These are phyloP conservation scores for Solea solea DNA, from an alignment of 2,113 vertebrate species.

Conservation along the genomic window DNA sequence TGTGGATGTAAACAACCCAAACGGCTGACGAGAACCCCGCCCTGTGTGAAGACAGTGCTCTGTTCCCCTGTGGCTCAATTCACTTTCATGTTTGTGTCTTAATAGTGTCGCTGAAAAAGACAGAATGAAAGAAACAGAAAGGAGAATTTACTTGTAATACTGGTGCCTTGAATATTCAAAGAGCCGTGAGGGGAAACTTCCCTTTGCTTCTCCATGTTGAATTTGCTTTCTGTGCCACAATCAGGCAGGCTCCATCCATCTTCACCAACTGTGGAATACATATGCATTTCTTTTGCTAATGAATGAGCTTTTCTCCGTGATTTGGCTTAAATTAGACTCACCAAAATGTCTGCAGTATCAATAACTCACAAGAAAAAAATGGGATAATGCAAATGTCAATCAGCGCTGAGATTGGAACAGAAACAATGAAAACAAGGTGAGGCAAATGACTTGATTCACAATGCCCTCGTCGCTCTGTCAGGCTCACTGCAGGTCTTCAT, in stretches of 20 bases:
- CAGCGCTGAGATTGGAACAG: too few species aligned
- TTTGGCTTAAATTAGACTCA: conserved; percentile 9
- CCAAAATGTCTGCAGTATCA: background rate
- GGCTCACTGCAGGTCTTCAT: too few species aligned
- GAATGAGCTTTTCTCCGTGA: conserved; percentile 10
- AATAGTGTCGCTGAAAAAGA: conserved; percentile 41
- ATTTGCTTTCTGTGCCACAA: conserved; percentile 49
- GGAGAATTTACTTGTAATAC: conserved; percentile 55
- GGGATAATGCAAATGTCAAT: too few species aligned
- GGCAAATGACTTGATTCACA: too few species aligned
- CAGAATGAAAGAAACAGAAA: background rate
- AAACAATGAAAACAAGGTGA: too few species aligned
- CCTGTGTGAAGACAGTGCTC: conserved; percentile 42
- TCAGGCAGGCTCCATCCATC: conserved; percentile 49
- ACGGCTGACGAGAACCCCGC: conserved; percentile 55
- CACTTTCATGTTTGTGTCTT: conserved; percentile 70
- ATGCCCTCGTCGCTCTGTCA: too few species aligned
- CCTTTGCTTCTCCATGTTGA: conserved; percentile 36
- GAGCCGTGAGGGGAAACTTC: conserved; percentile 57
- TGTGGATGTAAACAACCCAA: conserved; percentile 71
- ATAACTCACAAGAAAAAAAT: conserved; percentile 2
- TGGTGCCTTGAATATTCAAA: conserved; percentile 70
- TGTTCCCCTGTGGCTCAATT: conserved; percentile 56
- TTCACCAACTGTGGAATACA: conserved; percentile 24
- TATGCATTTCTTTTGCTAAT: conserved; percentile 8